phyloP scores from a whole-genome alignment of 2,888 invertebrate species.

The Gandaritis pyraliata region DNA sequence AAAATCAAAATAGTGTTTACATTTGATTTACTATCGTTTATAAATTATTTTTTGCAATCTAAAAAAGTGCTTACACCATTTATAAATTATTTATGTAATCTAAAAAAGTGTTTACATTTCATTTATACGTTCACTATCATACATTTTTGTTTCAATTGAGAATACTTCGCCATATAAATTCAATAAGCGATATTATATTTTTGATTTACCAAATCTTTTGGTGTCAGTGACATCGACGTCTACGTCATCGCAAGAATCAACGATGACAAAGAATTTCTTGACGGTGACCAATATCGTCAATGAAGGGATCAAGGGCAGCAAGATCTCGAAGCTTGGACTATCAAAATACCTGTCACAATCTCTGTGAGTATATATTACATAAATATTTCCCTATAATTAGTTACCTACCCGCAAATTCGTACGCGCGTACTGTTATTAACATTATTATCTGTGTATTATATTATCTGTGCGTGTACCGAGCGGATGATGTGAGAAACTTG shows the following conservation, averaged over 20 bases:
- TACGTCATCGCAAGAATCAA: constrained; percentile 64
- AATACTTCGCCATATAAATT: neutral
- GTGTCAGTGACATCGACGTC: constrained; percentile 68
- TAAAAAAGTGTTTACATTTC: neutral
- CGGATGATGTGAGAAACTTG: too few relatives aligned
- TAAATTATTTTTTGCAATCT: too few relatives aligned
- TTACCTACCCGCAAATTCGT: neutral
- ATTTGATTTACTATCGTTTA: constrained; percentile 3
- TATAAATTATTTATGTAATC: neutral
- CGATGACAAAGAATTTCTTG: constrained; percentile 85
- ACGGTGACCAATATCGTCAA: constrained; percentile 87
- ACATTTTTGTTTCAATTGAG: neutral
- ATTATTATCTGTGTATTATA: too few relatives aligned
- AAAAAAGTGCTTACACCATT: neutral
- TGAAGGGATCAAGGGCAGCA: constrained; percentile 90
- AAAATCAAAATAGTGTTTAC: neutral
- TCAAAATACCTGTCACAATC: constrained; percentile 91
- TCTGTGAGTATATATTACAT: constrained; percentile 86
- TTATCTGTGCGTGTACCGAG: too few relatives aligned
- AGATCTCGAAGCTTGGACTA: constrained; percentile 89
- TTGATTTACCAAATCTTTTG: constrained; percentile 38
- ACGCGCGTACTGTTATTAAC: too few relatives aligned
- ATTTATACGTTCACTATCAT: neutral
- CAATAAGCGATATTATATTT: neutral
- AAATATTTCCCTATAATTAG: neutral